Percentiles rank a stretch among this genome's conserved stretches.
phyloP scores from a whole-genome alignment of 2,113 vertebrate species.

The Bucco capensis region DNA sequence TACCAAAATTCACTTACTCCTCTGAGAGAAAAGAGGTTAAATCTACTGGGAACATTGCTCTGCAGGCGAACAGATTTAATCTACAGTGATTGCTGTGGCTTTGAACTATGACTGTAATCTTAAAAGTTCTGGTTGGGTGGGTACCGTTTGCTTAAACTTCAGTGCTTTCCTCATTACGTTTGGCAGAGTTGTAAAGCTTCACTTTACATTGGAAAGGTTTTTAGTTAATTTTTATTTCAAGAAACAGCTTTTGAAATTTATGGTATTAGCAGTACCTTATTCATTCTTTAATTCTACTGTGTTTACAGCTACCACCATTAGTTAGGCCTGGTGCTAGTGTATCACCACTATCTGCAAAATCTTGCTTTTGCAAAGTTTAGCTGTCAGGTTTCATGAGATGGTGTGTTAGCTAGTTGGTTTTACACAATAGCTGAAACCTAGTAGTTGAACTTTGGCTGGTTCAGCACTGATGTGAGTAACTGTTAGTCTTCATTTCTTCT shows the following conservation, averaged over 20 bases:
- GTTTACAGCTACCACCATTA: background rate
- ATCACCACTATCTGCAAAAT: background rate
- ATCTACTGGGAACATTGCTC: background rate
- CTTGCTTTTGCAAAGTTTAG: background rate
- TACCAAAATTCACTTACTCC: background rate
- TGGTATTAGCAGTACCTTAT: background rate
- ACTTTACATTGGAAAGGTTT: background rate
- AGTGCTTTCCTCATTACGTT: background rate
- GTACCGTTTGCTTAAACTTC: background rate
- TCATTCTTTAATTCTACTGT: background rate
- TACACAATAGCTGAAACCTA: background rate
- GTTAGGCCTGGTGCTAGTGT: background rate
- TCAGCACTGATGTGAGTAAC: background rate
- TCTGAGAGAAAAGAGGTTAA: background rate
- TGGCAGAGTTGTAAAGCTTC: background rate
- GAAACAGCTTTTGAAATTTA: background rate
- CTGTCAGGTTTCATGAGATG: background rate
- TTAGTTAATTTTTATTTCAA: background rate
- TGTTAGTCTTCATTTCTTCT: background rate
- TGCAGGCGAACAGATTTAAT: background rate
- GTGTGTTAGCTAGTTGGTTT: background rate
- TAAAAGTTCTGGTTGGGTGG: background rate
- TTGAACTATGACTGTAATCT: background rate
- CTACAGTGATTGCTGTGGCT: background rate
- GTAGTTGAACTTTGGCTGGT: background rate